Base-by-base conservation (phyloP, 2,113 vertebrate species). In the Cryptomyrus ogoouensis region DNA sequence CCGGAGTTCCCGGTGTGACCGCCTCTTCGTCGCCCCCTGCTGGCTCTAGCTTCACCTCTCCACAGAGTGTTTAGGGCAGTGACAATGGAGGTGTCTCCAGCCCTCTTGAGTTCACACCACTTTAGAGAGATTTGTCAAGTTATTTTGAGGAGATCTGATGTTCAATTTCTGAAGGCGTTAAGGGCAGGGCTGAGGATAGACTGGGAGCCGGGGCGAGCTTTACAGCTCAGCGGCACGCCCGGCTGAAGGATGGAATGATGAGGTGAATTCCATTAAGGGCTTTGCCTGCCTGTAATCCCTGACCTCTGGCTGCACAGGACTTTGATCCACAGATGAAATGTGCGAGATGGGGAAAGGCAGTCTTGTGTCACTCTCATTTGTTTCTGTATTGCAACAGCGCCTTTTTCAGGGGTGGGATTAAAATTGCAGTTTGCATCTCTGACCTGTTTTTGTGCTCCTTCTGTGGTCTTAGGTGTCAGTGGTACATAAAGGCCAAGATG, bases 401-500 rank as follows among this genome's bases (percentile, higher is more conserved):
- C 88, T 66, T 49, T 89, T 49, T 89, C 47, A 3, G 24, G 12
- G 70, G 49, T 52, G 50, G 49, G 70, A 89, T 89, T 44, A 47
- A 53, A 70, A 52, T 49, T n/a, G n/a, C 70, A 89, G 19, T 53
- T 89, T 83, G n/a, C 46, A 56, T 89, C 70, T 52, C n/a, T 83
- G 15, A 80, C 70, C 42, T 24, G 27, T 31, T 52, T 70, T 31
- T 84, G 58, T 21, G 89, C 88, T 6, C 91, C 91, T 9, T 90
- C 58, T 91, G 5, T 53, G 92, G 42, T 92, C 91, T 53, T 96
- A 99, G 98, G 93, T 99, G 98, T 95, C 98, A 99, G 31, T 97
- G 98, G 92, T 99, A 99, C 93, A 99, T 99, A 93, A 99, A 99
- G 93, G 97, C 98, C 90, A 98, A 98, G 95, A 98, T 99, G 97